These are phyloP conservation scores for Myzus persicae DNA, from an alignment of 1,140 invertebrate genomes.

Conservation along the genomic window DNA sequence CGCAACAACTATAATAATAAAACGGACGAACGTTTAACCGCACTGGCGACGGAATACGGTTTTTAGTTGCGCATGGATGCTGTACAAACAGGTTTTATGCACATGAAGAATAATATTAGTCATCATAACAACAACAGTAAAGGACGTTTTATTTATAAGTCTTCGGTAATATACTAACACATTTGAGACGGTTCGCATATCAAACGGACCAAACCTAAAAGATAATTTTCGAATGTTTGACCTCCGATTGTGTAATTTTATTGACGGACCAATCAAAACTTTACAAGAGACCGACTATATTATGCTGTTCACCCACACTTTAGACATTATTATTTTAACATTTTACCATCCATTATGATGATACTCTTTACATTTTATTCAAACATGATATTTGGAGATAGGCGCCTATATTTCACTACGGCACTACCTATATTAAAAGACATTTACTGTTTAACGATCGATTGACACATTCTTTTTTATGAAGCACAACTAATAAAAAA, in stretches of 20 bases:
- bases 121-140: slow-evolving; percentile 36
- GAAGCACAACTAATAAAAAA: not conserved
- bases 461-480: not conserved
- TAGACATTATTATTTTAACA: not conserved
- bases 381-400: not conserved
- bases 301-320: not conserved
- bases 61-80: slow-evolving; percentile 49
- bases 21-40: slow-evolving; percentile 38
- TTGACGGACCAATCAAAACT: not conserved
- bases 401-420: not conserved
- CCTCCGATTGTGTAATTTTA: slow-evolving; percentile 28
- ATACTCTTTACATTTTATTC: not conserved
- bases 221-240: not conserved
- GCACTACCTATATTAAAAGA: not conserved
- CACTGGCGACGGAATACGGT: not conserved
- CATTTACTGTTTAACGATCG: not conserved
- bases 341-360: not conserved
- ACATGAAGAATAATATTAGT: slow-evolving; percentile 56
- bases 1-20: slow-evolving; percentile 1
- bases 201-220: slow-evolving; percentile 22
- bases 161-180: slow-evolving; percentile 35
- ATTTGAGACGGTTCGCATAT: not conserved
- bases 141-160: slow-evolving; percentile 58
- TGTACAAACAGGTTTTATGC: slow-evolving; percentile 54
- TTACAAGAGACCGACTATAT: not conserved